Percentiles rank a stretch among this genome's conserved stretches.
phyloP scores from a whole-genome alignment of 2,113 vertebrate genomes.

The Nematolebias whitei region DNA sequence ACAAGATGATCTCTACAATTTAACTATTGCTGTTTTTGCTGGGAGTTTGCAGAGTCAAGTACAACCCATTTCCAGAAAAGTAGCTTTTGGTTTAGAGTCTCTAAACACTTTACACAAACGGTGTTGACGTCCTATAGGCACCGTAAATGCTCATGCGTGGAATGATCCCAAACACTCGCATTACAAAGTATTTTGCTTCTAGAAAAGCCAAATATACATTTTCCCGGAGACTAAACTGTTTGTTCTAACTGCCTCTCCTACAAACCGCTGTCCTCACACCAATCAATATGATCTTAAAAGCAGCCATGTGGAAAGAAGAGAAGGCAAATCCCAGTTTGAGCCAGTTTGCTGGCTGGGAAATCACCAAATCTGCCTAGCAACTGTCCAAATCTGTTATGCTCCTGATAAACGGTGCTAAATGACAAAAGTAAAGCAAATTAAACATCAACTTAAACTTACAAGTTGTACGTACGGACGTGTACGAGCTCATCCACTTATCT shows the following conservation, averaged over 20 bases:
- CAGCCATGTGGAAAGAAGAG: background rate
- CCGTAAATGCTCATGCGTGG: no score
- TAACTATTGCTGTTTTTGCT: no score
- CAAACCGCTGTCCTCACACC: background rate
- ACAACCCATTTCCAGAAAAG: no score
- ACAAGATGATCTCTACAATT: no score
- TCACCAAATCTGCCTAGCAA: background rate
- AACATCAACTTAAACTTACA: background rate
- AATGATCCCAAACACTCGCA: background rate
- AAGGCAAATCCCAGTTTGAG: no score
- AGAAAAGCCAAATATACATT: background rate
- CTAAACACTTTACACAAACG: no score
- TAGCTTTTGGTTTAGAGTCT: no score
- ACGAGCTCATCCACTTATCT: conserved; percentile 4
- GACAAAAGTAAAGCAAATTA: background rate
- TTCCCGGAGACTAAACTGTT: background rate
- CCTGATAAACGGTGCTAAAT: background rate
- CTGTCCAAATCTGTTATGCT: background rate
- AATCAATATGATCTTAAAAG: background rate
- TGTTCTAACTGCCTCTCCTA: background rate
- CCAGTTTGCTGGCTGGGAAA: background rate
- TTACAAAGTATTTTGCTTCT: background rate
- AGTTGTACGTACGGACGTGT: conserved; percentile 7
- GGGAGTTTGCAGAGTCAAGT: no score
- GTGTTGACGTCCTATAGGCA: no score